Percentiles rank a stretch among this genome's conserved stretches.
phyloP scores from a whole-genome alignment of 37 sponge, comb jelly and placozoan species.

The Eunapius fragilis region DNA sequence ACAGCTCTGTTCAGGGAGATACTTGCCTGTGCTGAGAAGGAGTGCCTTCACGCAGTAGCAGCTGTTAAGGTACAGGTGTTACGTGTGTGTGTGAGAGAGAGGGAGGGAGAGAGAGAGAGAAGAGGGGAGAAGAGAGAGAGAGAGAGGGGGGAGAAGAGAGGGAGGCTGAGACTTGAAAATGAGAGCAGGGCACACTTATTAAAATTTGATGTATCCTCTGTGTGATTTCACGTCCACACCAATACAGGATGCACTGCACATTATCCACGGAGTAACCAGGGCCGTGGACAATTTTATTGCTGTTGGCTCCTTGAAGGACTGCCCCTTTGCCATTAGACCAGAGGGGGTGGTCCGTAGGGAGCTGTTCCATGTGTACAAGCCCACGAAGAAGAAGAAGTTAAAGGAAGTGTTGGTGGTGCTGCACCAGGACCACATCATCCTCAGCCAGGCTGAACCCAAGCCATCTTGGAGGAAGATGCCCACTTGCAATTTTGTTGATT shows the following conservation, averaged over 20 bases:
- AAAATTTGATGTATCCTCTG: too few relatives aligned
- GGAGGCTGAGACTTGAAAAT: neutral
- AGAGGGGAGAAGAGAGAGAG: neutral
- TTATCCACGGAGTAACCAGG: neutral
- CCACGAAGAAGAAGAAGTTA: constrained; percentile 19
- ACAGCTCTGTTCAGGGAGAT: constrained; percentile 23
- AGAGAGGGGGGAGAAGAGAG: neutral
- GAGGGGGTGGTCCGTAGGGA: constrained; percentile 27
- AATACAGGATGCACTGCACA: constrained; percentile 23
- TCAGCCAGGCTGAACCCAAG: neutral
- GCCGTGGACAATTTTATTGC: constrained; percentile 20
- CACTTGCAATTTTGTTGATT: constrained; percentile 8
- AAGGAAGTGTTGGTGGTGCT: constrained; percentile 24
- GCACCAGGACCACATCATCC: constrained; percentile 19
- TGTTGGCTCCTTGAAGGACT: constrained; percentile 13
- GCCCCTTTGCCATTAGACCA: neutral
- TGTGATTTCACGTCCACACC: neutral
- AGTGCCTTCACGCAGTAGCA: constrained; percentile 47
- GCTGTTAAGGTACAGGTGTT: constrained; percentile 31
- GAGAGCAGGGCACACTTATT: neutral
- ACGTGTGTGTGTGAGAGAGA: neutral
- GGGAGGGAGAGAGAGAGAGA: neutral
- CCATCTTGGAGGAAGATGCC: neutral
- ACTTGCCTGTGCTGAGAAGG: constrained; percentile 61
- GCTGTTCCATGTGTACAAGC: constrained; percentile 40